Percentiles rank a stretch among this genome's conserved stretches.
Evolutionary conservation across 2,113 vertebrate genomes (phyloP).

Genomic region (Acanthisitta chloris): DNA sequence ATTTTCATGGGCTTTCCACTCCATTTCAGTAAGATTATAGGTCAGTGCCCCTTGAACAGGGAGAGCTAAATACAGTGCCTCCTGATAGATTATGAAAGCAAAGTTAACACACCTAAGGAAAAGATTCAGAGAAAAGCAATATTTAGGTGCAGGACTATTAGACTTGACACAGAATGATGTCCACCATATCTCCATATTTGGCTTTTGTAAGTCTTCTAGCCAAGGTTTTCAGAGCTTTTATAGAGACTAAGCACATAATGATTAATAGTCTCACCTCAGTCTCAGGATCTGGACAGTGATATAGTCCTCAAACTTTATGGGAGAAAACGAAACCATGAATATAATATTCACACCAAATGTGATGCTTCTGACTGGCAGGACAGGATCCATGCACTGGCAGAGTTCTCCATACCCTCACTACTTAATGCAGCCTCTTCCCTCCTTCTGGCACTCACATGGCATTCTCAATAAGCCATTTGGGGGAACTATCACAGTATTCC

Average conservation of each 20-base stretch:
- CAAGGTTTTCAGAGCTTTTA: background rate
- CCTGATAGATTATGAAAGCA: background rate
- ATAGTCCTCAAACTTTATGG: accelerated
- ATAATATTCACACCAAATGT: accelerated
- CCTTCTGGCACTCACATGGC: background rate
- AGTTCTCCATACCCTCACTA: accelerated
- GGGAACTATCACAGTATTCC: too few species aligned
- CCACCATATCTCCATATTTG: background rate
- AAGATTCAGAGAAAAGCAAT: background rate
- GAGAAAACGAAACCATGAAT: background rate
- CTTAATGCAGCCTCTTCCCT: background rate
- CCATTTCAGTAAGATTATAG: background rate
- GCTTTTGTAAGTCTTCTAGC: background rate
- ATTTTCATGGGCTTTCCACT: background rate
- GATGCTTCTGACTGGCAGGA: background rate
- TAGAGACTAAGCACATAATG: background rate
- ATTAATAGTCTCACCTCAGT: background rate
- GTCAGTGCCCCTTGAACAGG: background rate
- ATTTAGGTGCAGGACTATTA: background rate
- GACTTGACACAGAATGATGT: background rate
- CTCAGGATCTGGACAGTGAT: background rate
- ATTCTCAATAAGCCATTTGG: background rate
- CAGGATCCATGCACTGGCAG: accelerated
- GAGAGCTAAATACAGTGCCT: background rate
- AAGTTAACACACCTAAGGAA: background rate